Conservation (phyloP, 2,888 invertebrate species). For the Tolmerus cingulatus region DNA sequence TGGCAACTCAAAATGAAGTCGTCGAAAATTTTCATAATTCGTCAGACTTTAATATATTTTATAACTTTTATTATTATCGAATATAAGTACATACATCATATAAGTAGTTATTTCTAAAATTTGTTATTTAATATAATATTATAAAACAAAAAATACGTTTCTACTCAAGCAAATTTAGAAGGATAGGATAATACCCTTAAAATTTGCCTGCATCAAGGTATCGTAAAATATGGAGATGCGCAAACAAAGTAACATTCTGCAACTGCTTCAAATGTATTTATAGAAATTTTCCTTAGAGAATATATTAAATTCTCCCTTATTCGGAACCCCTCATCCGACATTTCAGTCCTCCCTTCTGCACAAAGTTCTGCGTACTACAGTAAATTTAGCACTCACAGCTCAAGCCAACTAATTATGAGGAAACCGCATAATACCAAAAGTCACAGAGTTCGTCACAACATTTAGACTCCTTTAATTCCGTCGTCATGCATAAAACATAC, state of each 20-base stretch:
- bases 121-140: too few species aligned
- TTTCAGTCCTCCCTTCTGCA: neutral
- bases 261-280: neutral
- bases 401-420: constrained; percentile 22
- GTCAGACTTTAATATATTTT: too few species aligned
- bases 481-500: constrained; percentile 33
- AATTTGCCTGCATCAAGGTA: neutral
- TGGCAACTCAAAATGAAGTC: too few species aligned
- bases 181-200: neutral
- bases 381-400: neutral
- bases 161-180: too few species aligned
- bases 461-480: constrained; percentile 26
- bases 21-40: too few species aligned
- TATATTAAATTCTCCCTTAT: neutral
- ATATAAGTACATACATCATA: too few species aligned
- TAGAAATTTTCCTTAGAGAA: neutral
- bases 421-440: constrained; percentile 32
- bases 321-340: neutral
- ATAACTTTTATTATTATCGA: too few species aligned
- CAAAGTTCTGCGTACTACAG: neutral
- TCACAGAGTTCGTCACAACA: constrained; percentile 31
- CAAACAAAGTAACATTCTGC: neutral
- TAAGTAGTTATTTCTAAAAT: too few species aligned
- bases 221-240: neutral
- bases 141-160: too few species aligned